Evolutionary conservation across 2,113 vertebrate genomes (phyloP), one percentile per base, ranked within the genome.

Genomic region (Megaceryle torquata): DNA sequence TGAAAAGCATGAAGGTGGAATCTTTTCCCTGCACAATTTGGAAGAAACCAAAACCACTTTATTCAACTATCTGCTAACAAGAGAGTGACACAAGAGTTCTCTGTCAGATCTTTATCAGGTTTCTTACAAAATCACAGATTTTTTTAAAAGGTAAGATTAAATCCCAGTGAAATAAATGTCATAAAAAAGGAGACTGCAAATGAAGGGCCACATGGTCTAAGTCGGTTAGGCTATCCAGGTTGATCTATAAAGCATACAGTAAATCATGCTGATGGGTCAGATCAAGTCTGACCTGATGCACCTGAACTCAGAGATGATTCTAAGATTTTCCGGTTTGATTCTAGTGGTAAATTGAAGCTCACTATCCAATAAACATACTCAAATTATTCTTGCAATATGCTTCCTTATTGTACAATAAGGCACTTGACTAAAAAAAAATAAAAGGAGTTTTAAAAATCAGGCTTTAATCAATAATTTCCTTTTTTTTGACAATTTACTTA

Each of bases 141-240:
- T 71, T 87, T 95, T 82, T 24, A 46, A 76, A 56, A 51, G 6
- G 2, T 51, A 35, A 75, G 84, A 43, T 46, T 9, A 82, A 82
- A 31, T 79, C 13, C 25, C 17, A 79, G 43, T 59, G 24, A 79
- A 69, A 76, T 13, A 56, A 39, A 22, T 68, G 17, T 10, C 9
- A 28, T 56, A 13, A n/a, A 79, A 82, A 26, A 33, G 24, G 21
- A 67, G 22, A 29, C 9, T 37, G 11, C 10, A 64, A 75, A 72
- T n/a, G 31, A 15, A 87, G 31, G 6, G 10, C 10, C 18, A 50
- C 0, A 0, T 31, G 18, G 11, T n/a, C 20, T 48, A 44, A 54
- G 51, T 41, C n/a, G 59, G 22, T 51, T 54, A 60, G 22, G 9
- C 31, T 50, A 10, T 39, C 13, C 51, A n/a, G 20, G 9, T 1